Base-by-base conservation (phyloP, 2,888 invertebrate genomes). In the Sceliomorpha sp. region DNA sequence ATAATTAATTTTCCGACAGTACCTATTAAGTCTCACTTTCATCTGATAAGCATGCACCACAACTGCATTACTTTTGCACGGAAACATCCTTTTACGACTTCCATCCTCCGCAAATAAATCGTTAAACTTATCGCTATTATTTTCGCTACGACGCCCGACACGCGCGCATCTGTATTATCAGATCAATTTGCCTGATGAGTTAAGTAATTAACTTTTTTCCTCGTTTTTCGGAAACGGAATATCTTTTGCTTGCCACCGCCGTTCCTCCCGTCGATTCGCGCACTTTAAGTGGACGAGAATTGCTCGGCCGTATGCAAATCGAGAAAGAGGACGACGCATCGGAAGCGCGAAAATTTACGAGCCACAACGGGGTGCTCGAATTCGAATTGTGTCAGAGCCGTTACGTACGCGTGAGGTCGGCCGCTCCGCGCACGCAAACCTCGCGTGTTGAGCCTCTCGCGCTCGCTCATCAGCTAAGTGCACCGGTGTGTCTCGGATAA, bases 391-490 rank as follows among this genome's bases (percentile, higher is more conserved):
- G 50, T 32, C n/a, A n/a, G 48, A 59, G 60, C 42, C 59, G 37
- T 60, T 70, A 47, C 31, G 45, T 56, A 63, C 63, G 60, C 67
- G 50, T 70, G n/a, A 74, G 13, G 40, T 37, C 36, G 47, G 72
- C 68, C 69, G 59, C 56, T 72, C 47, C 63, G 67, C 55, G 66
- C 75, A 73, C 72, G 73, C 77, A 73, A 71, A 68, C 76, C 73
- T 73, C 70, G 73, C 74, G 74, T 72, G 72, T 62, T n/a, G 67
- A 73, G 70, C 37, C 73, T 83, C 77, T 81, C 81, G 82, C 68
- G 63, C 75, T 72, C 79, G 77, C 77, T 85, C 85, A 85, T 85
- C 85, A 85, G 85, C 85, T 85, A 85, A 85, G 85, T 85, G 85
- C 85, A 82, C 77, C 76, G 74, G 70, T 71, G 74, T 71, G 74